Percentiles rank a stretch among this genome's conserved stretches.
Conservation (phyloP, 2,113 vertebrate species). For the Tragelaphus strepsiceros region DNA sequence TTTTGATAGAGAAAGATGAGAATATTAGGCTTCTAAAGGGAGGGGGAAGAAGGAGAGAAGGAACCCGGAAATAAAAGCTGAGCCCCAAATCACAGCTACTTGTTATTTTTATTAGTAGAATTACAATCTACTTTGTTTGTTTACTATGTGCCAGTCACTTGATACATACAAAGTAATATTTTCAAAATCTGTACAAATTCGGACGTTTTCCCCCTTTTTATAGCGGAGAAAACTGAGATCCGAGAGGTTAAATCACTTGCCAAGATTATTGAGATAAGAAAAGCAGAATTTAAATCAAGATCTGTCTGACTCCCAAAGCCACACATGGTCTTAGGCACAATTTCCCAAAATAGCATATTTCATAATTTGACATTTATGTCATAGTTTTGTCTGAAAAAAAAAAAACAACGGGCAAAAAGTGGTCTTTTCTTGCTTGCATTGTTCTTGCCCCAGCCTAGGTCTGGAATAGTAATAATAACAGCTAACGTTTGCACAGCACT, state of each 20-base stretch:
- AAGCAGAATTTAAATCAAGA: conserved; percentile 1
- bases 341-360: background rate
- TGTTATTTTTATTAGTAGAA: background rate
- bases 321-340: background rate
- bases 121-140: background rate
- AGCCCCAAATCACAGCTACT: background rate
- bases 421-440: background rate
- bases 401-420: background rate
- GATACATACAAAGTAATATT: background rate
- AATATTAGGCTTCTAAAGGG: background rate
- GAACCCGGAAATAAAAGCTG: background rate
- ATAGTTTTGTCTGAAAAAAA: background rate
- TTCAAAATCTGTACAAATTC: background rate
- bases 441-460: background rate
- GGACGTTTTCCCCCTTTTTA: background rate
- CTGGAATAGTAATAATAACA: background rate
- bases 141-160: background rate
- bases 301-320: background rate
- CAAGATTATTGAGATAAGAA: background rate
- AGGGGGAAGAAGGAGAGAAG: background rate
- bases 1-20: background rate
- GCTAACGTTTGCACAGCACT: background rate
- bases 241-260: background rate
- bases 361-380: conserved; percentile 26
- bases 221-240: background rate